phyloP scores from a whole-genome alignment of 1,140 invertebrate species.

The Nephila pilipes region DNA sequence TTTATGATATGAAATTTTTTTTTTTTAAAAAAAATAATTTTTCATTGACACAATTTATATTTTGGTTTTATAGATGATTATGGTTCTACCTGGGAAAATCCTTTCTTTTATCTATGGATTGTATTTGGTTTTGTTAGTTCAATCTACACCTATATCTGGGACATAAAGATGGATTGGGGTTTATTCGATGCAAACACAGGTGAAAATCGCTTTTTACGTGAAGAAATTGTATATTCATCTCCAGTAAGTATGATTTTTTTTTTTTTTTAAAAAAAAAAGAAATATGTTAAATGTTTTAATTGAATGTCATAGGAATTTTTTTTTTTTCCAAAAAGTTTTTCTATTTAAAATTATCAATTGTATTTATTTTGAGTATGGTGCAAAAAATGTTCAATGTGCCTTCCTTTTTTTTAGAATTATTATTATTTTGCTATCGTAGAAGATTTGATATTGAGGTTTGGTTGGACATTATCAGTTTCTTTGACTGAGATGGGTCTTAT shows the following conservation, averaged over 20 bases:
- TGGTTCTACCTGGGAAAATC: conserved; percentile 83
- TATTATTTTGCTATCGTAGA: conserved; percentile 99
- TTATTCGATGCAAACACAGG: conserved; percentile 93
- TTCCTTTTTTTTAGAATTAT: conserved; percentile 83
- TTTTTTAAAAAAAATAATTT: neutral
- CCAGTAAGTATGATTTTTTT: conserved; percentile 76
- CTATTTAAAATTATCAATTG: too few species aligned
- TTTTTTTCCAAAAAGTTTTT: too few species aligned
- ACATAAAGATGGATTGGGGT: conserved; percentile 99
- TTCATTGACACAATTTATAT: too few species aligned
- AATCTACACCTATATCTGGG: conserved; percentile 95
- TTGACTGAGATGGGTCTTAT: conserved; percentile 91
- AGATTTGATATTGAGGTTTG: conserved; percentile 95
- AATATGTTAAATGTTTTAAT: too few species aligned
- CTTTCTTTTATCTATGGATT: conserved; percentile 91
- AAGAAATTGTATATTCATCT: conserved; percentile 86
- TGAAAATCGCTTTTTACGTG: conserved; percentile 87
- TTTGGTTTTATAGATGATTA: conserved; percentile 79
- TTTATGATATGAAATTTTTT: too few species aligned
- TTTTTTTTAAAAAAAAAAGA: conserved; percentile 77
- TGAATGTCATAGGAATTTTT: too few species aligned
- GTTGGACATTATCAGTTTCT: conserved; percentile 94
- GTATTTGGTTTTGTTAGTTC: conserved; percentile 88
- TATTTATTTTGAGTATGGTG: neutral
- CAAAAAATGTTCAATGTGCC: neutral